Conservation (phyloP, 30 jellyfish, hydroid and myxozoan species). For the Aurelia sp. region DNA sequence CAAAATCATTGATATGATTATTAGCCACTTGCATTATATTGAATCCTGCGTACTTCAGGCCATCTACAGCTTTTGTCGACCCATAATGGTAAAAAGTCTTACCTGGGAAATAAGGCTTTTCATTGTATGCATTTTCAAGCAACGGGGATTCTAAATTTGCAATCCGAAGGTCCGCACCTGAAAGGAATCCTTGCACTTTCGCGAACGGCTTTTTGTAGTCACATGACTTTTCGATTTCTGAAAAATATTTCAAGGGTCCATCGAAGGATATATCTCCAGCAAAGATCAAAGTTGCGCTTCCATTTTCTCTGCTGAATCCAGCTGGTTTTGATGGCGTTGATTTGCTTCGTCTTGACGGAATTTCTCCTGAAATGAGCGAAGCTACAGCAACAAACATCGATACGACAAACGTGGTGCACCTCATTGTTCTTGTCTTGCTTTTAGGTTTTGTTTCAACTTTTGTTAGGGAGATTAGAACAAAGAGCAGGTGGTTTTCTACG, state of each 20-base stretch:
- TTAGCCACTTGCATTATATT: constrained; percentile 57
- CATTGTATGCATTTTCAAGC: neutral
- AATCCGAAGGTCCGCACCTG: constrained; percentile 59
- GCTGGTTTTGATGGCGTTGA: no score
- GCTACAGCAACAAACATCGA: no score
- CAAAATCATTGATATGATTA: constrained; percentile 70
- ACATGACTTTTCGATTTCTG: constrained; percentile 37
- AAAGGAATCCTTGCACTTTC: constrained; percentile 2
- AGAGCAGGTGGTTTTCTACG: no score
- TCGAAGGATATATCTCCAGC: constrained; percentile 65
- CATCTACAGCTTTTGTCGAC: constrained; percentile 56
- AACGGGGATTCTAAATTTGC: constrained; percentile 57
- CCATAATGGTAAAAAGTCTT: constrained; percentile 17
- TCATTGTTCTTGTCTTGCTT: no score
- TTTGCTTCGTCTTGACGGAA: no score
- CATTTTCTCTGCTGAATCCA: no score
- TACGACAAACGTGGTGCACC: no score
- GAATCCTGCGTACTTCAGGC: constrained; percentile 70
- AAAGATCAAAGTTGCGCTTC: constrained; percentile 44
- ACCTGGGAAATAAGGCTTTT: neutral
- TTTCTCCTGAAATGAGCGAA: no score
- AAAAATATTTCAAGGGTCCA: constrained; percentile 46
- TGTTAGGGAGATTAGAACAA: no score
- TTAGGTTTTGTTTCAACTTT: no score
- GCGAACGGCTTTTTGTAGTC: constrained; percentile 31